Evolutionary conservation across 2,113 vertebrate species (phyloP).

Genomic region (Mustela lutreola): DNA sequence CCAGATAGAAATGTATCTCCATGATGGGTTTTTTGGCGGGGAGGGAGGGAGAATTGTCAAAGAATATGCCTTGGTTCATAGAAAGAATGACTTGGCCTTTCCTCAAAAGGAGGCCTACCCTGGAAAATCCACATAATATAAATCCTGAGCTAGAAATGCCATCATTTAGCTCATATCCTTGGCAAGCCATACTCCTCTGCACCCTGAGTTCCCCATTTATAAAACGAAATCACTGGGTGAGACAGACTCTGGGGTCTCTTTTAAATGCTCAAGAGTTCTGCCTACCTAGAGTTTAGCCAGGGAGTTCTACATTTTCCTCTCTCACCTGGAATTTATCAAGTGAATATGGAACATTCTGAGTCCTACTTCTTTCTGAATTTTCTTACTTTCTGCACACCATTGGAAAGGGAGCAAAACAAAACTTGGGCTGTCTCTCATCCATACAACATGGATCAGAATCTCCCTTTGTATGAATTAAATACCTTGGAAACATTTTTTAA

Average conservation of each 20-base stretch:
- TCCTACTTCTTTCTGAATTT: background rate
- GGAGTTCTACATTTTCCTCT: background rate
- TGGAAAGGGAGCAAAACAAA: background rate
- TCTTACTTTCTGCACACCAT: background rate
- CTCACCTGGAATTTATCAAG: slow-evolving; percentile 23
- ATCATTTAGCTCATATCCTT: background rate
- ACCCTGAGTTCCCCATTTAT: background rate
- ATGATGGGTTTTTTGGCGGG: background rate
- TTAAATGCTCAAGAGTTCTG: background rate
- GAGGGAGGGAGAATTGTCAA: background rate
- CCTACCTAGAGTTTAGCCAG: background rate
- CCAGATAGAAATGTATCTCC: background rate
- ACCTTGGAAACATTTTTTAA: background rate
- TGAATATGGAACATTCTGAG: background rate
- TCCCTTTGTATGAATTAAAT: background rate
- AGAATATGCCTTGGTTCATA: background rate
- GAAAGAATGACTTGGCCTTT: background rate
- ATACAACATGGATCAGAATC: background rate
- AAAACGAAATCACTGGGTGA: background rate
- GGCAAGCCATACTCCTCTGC: background rate
- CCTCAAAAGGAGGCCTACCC: background rate
- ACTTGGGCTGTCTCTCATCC: background rate
- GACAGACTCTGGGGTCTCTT: background rate
- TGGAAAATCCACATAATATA: background rate
- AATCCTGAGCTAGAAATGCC: background rate